Conservation (phyloP, 2,797 vertebrate genomes). For the Sylvilagus floridanus region DNA sequence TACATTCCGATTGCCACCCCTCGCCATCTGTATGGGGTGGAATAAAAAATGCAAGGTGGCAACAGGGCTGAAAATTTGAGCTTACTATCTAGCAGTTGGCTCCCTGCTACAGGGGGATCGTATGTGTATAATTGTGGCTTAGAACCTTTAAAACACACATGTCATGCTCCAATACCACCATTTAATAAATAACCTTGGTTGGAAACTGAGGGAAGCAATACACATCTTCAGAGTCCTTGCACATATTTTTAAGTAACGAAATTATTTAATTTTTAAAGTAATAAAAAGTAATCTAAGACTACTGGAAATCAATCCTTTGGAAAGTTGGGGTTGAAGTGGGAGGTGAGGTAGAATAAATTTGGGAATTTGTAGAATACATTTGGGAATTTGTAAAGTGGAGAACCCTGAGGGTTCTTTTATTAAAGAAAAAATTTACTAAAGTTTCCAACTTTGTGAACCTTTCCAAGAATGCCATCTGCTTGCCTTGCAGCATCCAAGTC, state of each 20-base stretch:
- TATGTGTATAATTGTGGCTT: neutral
- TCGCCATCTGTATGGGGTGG: neutral
- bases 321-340: neutral
- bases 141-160: neutral
- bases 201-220: neutral
- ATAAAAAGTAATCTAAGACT: neutral
- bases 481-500: neutral
- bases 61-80: neutral
- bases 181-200: neutral
- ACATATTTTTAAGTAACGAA: neutral
- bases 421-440: neutral
- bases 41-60: neutral
- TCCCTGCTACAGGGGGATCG: neutral
- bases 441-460: neutral
- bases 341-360: neutral
- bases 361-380: neutral
- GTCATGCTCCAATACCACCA: neutral
- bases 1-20: too few species aligned
- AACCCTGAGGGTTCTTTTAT: neutral
- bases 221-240: neutral
- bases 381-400: neutral
- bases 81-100: neutral
- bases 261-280: conserved; percentile 10
- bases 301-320: neutral
- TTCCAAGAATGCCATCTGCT: neutral